Evolutionary conservation across 64 coral and sea anemone species (phyloP).

Genomic region (Dendronephthya gigantea): DNA sequence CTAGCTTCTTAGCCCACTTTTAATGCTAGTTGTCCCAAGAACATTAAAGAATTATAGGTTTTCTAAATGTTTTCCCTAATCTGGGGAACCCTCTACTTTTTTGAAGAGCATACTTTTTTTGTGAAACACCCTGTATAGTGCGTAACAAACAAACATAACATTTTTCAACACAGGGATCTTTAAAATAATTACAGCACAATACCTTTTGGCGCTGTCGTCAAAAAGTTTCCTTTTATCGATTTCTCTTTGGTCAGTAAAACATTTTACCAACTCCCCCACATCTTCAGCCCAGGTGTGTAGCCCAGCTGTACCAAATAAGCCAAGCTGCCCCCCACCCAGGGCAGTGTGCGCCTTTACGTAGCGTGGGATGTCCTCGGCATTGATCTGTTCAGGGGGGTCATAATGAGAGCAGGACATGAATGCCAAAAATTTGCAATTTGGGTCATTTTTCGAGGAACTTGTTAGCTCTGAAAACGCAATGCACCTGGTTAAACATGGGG

Average conservation of each 20-base stretch:
- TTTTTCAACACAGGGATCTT: background rate
- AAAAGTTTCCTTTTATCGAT: slow-evolving; percentile 79
- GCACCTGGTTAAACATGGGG: too few relatives aligned
- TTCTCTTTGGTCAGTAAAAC: slow-evolving; percentile 60
- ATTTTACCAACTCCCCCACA: slow-evolving; percentile 54
- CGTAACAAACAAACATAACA: too few relatives aligned
- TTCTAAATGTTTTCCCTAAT: too few relatives aligned
- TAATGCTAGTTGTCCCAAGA: too few relatives aligned
- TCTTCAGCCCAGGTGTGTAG: slow-evolving; percentile 80
- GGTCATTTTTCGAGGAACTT: slow-evolving; percentile 51
- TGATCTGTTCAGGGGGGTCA: slow-evolving; percentile 67
- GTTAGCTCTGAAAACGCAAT: slow-evolving; percentile 52
- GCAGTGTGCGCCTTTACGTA: slow-evolving; percentile 94
- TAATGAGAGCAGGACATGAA: slow-evolving; percentile 96
- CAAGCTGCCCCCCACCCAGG: slow-evolving; percentile 68
- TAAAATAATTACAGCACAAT: background rate
- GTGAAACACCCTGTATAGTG: too few relatives aligned
- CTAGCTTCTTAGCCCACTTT: too few relatives aligned
- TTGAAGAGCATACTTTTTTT: too few relatives aligned
- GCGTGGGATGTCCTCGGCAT: slow-evolving; percentile 39
- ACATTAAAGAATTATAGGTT: too few relatives aligned
- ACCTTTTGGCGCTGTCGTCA: slow-evolving; percentile 91
- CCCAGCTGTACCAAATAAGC: slow-evolving; percentile 83
- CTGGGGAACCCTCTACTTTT: too few relatives aligned
- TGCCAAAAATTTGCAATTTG: slow-evolving; percentile 79